These are phyloP conservation scores for Mirza zaza DNA, from an alignment of 2,113 vertebrate genomes.

Conservation along the genomic window DNA sequence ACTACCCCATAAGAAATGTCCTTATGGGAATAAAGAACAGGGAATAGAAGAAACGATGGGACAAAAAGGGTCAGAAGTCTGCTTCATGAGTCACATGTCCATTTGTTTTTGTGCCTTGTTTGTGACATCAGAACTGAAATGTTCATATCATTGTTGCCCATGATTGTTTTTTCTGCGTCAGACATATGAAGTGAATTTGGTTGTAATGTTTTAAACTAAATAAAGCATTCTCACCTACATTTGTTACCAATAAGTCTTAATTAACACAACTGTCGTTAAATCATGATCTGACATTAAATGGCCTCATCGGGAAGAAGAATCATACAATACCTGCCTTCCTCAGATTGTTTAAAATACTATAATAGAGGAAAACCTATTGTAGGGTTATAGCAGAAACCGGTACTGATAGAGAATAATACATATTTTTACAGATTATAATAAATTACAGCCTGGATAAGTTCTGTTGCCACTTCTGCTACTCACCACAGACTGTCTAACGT, in stretches of 20 bases:
- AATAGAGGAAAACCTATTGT: not conserved
- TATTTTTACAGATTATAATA: not conserved
- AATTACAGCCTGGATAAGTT: not conserved
- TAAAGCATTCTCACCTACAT: conserved; percentile 56
- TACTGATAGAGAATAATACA: not conserved
- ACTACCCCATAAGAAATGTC: not conserved
- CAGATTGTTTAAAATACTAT: not conserved
- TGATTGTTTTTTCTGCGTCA: not conserved
- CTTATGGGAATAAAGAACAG: not conserved
- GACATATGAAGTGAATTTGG: conserved; percentile 1
- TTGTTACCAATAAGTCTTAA: not conserved
- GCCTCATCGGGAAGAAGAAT: not conserved
- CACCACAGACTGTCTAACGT: not conserved
- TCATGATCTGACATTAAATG: not conserved
- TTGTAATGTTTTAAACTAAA: conserved; percentile 58
- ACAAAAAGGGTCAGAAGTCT: not conserved
- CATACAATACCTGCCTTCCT: not conserved
- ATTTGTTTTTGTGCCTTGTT: conserved; percentile 22
- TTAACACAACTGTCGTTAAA: not conserved
- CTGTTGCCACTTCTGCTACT: not conserved
- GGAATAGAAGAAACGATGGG: not conserved
- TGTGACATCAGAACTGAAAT: conserved; percentile 12
- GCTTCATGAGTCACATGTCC: not conserved
- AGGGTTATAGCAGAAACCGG: not conserved
- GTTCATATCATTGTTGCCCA: not conserved